Conservation (phyloP, 2,888 invertebrate genomes). For the Stramonita haemastoma region DNA sequence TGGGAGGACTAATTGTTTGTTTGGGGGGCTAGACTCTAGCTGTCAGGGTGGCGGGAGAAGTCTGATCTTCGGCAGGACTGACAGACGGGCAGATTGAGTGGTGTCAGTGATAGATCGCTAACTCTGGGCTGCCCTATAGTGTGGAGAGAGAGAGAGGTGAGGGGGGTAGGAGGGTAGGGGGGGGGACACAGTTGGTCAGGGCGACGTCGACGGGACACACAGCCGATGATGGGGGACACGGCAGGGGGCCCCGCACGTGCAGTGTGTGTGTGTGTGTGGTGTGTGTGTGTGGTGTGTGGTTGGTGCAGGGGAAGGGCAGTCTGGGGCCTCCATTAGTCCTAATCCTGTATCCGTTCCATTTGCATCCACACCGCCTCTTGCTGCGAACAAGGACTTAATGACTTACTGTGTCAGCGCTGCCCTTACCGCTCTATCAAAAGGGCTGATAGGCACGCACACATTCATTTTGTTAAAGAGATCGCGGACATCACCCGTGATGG, state of each 20-base stretch:
- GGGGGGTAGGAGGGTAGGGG: background rate
- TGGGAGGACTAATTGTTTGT: background rate
- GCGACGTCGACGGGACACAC: background rate
- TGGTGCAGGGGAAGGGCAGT: background rate
- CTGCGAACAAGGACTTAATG: slow-evolving; percentile 14
- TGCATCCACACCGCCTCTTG: background rate
- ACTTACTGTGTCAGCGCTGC: slow-evolving; percentile 8
- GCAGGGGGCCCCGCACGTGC: slow-evolving; percentile 1
- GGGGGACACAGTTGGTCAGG: background rate
- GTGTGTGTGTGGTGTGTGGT: background rate
- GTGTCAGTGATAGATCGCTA: background rate
- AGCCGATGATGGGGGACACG: background rate
- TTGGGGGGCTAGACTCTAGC: background rate
- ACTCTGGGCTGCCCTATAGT: background rate
- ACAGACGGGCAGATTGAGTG: background rate
- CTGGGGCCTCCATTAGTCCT: background rate
- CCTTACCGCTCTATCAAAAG: background rate
- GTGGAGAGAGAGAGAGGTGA: background rate
- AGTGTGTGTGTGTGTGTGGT: background rate
- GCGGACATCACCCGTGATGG: background rate
- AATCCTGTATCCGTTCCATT: slow-evolving; percentile 18
- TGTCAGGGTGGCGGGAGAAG: background rate
- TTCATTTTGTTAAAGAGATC: background rate
- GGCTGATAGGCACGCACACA: slow-evolving; percentile 1
- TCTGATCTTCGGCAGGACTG: background rate